Conservation (phyloP, 2,888 invertebrate genomes). For the Mythimna lalbum region DNA sequence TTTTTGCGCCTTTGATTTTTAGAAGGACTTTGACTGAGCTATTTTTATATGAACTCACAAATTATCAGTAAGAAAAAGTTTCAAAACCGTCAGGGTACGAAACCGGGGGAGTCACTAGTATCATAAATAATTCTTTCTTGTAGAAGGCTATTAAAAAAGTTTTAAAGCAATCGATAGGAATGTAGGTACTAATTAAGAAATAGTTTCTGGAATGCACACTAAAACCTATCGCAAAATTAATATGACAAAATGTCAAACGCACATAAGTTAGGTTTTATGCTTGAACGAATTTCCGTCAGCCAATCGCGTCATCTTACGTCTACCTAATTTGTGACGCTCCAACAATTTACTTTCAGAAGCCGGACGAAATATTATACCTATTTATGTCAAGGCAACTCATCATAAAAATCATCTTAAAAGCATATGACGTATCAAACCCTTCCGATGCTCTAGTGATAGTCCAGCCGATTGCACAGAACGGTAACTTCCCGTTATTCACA, state of each 20-base stretch:
- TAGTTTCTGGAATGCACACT: no score
- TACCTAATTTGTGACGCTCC: neutral
- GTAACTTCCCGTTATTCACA: constrained; percentile 59
- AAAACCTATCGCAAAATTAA: neutral
- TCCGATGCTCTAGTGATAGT: constrained; percentile 18
- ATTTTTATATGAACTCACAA: neutral
- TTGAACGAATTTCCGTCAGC: neutral
- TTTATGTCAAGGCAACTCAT: neutral
- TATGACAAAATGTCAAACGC: neutral
- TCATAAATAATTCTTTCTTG: no score
- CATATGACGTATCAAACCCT: constrained; percentile 20
- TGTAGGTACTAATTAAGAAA: no score
- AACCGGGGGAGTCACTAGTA: no score
- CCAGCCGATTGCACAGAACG: constrained; percentile 46
- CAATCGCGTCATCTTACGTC: neutral
- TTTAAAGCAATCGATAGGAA: no score
- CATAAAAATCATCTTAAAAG: constrained; percentile 7
- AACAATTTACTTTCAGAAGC: neutral
- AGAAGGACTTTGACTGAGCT: neutral
- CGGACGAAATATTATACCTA: neutral
- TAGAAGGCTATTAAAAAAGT: no score
- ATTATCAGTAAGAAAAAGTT: neutral
- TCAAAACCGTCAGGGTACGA: no score
- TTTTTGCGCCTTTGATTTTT: constrained; percentile 17
- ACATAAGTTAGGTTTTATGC: neutral